Conservation (phyloP, 1,140 invertebrate species). For the Zaprionus camerounensis region DNA sequence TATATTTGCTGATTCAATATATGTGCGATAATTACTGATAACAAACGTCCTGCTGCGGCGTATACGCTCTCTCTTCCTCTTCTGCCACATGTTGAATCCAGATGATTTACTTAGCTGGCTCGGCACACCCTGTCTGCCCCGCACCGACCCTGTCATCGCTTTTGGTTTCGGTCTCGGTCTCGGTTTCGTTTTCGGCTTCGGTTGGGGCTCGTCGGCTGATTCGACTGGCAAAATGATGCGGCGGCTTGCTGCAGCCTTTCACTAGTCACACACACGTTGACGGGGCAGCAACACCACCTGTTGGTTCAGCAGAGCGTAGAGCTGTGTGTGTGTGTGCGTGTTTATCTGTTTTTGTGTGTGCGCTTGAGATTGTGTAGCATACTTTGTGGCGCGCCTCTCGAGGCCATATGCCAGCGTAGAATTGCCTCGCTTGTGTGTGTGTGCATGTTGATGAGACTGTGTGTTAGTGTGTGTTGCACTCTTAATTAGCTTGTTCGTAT, state of each 20-base stretch:
- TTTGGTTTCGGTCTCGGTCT: constrained; percentile 22
- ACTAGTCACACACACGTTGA: constrained; percentile 70
- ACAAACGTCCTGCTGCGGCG: neutral
- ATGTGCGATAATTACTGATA: neutral
- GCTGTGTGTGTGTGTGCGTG: neutral
- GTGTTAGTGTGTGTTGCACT: constrained; percentile 24
- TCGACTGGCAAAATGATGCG: constrained; percentile 65
- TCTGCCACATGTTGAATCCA: constrained; percentile 45
- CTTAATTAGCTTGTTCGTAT: constrained; percentile 37
- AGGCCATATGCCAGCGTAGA: constrained; percentile 69
- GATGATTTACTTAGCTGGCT: constrained; percentile 36
- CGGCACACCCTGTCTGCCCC: neutral
- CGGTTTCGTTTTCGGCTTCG: constrained; percentile 16
- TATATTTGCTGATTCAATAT: neutral
- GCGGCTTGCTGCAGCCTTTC: constrained; percentile 72
- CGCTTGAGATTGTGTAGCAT: constrained; percentile 40
- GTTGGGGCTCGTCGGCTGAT: constrained; percentile 16
- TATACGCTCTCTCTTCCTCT: constrained; percentile 2
- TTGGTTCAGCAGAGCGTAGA: constrained; percentile 42
- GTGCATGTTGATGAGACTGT: constrained; percentile 16
- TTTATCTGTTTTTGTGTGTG: constrained; percentile 7
- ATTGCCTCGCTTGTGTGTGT: constrained; percentile 3
- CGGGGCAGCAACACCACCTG: constrained; percentile 75
- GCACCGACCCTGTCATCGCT: constrained; percentile 11
- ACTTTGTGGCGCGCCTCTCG: constrained; percentile 62